phyloP scores from a whole-genome alignment of 2,797 vertebrate genomes.

The Chlorospingus semifuscus region DNA sequence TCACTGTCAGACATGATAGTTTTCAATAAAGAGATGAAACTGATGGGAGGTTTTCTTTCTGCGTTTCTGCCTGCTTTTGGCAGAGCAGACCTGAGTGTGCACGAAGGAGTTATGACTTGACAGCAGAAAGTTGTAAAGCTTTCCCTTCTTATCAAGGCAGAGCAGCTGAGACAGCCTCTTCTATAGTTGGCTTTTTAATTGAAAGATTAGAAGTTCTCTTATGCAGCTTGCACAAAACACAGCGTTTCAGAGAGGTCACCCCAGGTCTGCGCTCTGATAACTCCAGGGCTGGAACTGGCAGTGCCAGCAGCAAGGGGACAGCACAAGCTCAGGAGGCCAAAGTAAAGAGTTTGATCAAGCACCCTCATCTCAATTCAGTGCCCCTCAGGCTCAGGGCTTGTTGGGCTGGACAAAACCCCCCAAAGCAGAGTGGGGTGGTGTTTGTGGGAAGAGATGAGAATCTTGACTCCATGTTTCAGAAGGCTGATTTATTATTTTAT shows the following conservation, averaged over 20 bases:
- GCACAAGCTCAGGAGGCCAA: background rate
- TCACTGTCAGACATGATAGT: slow-evolving; percentile 51
- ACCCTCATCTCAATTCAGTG: no score
- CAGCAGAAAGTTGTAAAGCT: slow-evolving; percentile 34
- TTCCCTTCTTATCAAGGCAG: slow-evolving; percentile 67
- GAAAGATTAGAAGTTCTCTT: slow-evolving; percentile 59
- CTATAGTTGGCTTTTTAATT: slow-evolving; percentile 62
- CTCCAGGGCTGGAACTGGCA: background rate
- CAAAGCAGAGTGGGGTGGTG: background rate
- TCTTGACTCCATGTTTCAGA: no score
- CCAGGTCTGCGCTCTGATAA: background rate
- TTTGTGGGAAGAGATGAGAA: background rate
- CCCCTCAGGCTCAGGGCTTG: rapidly evolving
- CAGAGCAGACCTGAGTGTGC: background rate
- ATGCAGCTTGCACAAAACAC: background rate
- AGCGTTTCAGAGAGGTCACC: background rate
- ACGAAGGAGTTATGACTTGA: slow-evolving; percentile 36
- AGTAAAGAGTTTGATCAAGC: background rate
- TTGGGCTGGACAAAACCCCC: background rate
- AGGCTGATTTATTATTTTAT: no score
- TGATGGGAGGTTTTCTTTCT: slow-evolving; percentile 35
- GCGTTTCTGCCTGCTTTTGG: slow-evolving; percentile 38
- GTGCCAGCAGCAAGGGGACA: background rate
- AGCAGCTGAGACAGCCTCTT: slow-evolving; percentile 62
- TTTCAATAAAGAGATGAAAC: slow-evolving; percentile 62